Percentiles rank a stretch among this genome's conserved stretches.
Evolutionary conservation across 2,888 invertebrate genomes (phyloP).

Genomic region (Caenorhabditis sp.): DNA sequence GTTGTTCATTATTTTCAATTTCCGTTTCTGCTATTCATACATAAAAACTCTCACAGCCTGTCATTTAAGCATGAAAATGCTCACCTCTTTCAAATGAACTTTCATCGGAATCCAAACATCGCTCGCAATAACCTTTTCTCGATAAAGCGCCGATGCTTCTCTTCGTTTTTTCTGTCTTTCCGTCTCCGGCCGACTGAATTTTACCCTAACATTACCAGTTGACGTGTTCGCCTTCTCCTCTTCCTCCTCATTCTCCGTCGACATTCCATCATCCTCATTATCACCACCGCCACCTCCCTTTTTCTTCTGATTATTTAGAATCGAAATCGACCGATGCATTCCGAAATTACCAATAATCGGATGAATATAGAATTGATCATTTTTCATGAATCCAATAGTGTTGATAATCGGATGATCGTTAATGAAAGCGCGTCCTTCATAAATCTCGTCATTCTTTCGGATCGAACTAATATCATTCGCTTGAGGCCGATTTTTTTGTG

Average conservation of each 20-base stretch:
- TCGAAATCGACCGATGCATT: slow-evolving; percentile 41
- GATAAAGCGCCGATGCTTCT: slow-evolving; percentile 47
- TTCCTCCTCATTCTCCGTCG: slow-evolving; percentile 19
- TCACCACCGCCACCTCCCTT: slow-evolving; percentile 14
- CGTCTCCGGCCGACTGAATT: slow-evolving; percentile 51
- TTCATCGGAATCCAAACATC: slow-evolving; percentile 51
- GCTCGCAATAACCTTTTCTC: slow-evolving; percentile 46
- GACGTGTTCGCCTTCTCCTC: slow-evolving; percentile 2
- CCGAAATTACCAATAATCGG: slow-evolving; percentile 44
- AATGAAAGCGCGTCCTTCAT: slow-evolving; percentile 46
- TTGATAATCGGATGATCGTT: slow-evolving; percentile 35
- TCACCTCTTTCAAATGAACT: slow-evolving; percentile 26
- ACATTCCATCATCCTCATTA: slow-evolving; percentile 3
- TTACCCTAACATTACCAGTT: slow-evolving; percentile 28
- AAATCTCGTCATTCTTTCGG: slow-evolving; percentile 41
- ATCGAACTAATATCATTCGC: background rate
- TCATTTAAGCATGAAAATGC: too few relatives aligned
- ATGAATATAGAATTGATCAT: slow-evolving; percentile 39
- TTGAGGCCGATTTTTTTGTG: background rate
- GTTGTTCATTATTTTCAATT: too few relatives aligned
- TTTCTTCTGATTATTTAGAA: slow-evolving; percentile 21
- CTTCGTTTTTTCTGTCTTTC: slow-evolving; percentile 53
- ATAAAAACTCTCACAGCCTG: too few relatives aligned
- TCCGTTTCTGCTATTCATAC: too few relatives aligned
- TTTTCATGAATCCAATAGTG: slow-evolving; percentile 33